phyloP scores from a whole-genome alignment of 2,113 vertebrate species.

The Ammodytes dubius region DNA sequence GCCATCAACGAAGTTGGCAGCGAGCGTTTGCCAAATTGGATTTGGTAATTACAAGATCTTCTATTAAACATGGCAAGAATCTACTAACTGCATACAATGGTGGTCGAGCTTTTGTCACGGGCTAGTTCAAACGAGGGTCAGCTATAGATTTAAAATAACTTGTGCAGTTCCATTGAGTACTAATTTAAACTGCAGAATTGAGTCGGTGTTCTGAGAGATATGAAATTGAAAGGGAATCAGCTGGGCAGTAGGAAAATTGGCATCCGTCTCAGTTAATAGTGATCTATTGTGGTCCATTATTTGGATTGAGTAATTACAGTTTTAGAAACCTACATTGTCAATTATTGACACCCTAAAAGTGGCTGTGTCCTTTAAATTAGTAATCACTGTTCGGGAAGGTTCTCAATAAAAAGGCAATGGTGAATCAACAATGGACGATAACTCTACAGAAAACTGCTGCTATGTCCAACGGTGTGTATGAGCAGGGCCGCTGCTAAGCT shows the following conservation, averaged over 20 bases:
- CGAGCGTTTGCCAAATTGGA: background rate
- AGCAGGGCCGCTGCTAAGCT: too few species aligned
- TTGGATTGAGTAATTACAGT: conserved; percentile 7
- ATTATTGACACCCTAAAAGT: conserved; percentile 35
- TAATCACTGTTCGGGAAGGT: conserved; percentile 2
- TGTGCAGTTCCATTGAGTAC: conserved; percentile 5
- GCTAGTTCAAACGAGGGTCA: background rate
- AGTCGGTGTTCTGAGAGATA: background rate
- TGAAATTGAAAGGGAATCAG: conserved; percentile 20
- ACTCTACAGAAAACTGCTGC: background rate
- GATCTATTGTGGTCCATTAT: conserved; percentile 33
- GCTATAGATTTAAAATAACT: conserved; percentile 19
- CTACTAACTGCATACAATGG: background rate
- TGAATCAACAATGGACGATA: conserved; percentile 18
- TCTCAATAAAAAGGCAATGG: background rate
- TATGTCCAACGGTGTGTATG: background rate
- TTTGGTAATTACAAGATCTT: conserved; percentile 2
- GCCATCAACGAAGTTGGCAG: background rate
- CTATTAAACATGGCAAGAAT: background rate
- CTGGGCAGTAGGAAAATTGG: conserved; percentile 26
- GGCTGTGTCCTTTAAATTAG: conserved; percentile 38
- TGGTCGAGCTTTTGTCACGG: background rate
- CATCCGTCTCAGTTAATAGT: conserved; percentile 37
- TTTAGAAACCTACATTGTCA: conserved; percentile 26
- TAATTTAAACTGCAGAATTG: conserved; percentile 18